A percentile compares a stretch with the other conserved stretches of the same genome.
phyloP scores from a whole-genome alignment of 2,888 invertebrate species.

The Agonum fuliginosum region DNA sequence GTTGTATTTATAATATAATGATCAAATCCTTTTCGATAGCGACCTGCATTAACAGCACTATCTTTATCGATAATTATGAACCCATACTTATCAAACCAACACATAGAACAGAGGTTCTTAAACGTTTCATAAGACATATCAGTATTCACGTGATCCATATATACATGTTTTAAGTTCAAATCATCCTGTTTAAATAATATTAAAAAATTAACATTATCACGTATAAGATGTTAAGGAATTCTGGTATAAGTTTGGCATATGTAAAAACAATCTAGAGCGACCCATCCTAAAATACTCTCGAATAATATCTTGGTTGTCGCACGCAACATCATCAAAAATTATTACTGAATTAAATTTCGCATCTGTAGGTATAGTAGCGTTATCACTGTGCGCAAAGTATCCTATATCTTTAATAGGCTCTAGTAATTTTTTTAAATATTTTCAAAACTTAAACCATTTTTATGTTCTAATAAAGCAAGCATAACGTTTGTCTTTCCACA shows the following conservation, averaged over 20 bases:
- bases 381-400: too few species aligned
- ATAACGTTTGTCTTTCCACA: too few species aligned
- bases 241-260: slow-evolving; percentile 67
- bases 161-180: slow-evolving; percentile 67
- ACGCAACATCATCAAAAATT: too few species aligned
- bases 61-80: slow-evolving; percentile 12
- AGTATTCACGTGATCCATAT: slow-evolving; percentile 63
- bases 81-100: slow-evolving; percentile 11
- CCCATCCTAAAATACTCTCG: too few species aligned
- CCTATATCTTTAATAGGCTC: too few species aligned
- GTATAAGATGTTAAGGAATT: slow-evolving; percentile 68
- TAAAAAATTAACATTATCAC: slow-evolving; percentile 68
- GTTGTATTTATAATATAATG: not conserved
- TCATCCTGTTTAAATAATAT: slow-evolving; percentile 68
- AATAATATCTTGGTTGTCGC: too few species aligned
- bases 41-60: slow-evolving; percentile 57
- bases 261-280: slow-evolving; percentile 68
- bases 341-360: too few species aligned
- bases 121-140: slow-evolving; percentile 66
- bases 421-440: too few species aligned
- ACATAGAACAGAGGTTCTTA: slow-evolving; percentile 59
- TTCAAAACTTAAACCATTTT: too few species aligned
- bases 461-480: too few species aligned
- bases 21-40: slow-evolving; percentile 68
- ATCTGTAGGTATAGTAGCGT: too few species aligned